These are phyloP conservation scores for Geopemphigus sp. DNA, from an alignment of 1,140 invertebrate genomes.

Conservation along the genomic window DNA sequence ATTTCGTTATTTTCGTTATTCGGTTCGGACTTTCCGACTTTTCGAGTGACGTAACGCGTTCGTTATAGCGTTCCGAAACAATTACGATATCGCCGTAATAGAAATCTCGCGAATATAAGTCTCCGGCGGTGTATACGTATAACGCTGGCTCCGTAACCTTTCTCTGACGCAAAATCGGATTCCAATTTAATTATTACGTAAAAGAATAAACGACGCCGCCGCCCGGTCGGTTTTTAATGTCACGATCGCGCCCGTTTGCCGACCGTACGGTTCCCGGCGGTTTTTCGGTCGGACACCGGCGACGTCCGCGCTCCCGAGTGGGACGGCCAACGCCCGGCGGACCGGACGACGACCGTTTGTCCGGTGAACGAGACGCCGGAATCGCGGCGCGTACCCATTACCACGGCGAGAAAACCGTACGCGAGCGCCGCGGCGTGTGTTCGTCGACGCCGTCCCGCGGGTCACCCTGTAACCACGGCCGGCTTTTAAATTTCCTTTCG, in stretches of 20 bases:
- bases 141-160: not conserved
- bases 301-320: too few species aligned
- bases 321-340: too few species aligned
- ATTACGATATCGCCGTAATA: not conserved
- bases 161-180: slow-evolving; percentile 21
- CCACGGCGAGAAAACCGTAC: not conserved
- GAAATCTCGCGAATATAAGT: not conserved
- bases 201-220: not conserved
- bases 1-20: too few species aligned
- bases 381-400: too few species aligned
- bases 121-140: not conserved
- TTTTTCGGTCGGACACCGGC: too few species aligned
- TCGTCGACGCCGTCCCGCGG: too few species aligned
- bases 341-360: too few species aligned
- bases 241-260: not conserved
- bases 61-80: not conserved
- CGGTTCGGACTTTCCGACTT: not conserved
- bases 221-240: not conserved
- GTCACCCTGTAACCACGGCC: too few species aligned
- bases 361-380: too few species aligned
- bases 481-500: slow-evolving; percentile 15
- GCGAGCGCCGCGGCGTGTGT: too few species aligned
- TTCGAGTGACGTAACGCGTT: too few species aligned
- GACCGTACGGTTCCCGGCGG: too few species aligned
- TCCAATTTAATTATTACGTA: slow-evolving; percentile 28